Evolutionary conservation across 1,140 invertebrate genomes (phyloP).

Genomic region (Geopemphigus sp.): DNA sequence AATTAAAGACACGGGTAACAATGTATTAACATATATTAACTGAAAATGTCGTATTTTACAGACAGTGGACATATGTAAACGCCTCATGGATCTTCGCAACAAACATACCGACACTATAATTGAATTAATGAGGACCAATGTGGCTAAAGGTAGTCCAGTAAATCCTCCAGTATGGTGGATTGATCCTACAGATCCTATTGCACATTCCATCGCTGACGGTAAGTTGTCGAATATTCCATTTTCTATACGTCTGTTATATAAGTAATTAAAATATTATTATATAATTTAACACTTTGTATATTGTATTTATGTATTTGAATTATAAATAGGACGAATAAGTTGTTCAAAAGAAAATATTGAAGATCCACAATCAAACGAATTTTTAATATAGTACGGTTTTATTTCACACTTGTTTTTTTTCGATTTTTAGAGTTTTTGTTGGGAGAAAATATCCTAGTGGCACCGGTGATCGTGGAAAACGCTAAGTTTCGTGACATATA

Average conservation of each 20-base stretch:
- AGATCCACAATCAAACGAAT: no score
- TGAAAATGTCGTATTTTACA: constrained; percentile 54
- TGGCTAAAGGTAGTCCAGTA: constrained; percentile 67
- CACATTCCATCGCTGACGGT: constrained; percentile 69
- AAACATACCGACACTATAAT: constrained; percentile 65
- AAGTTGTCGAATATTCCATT: constrained; percentile 51
- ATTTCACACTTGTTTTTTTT: no score
- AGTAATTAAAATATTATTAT: no score
- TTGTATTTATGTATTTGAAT: no score
- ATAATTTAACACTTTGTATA: no score
- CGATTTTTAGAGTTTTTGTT: constrained; percentile 71
- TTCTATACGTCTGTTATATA: no score
- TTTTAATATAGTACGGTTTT: no score
- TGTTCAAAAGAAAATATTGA: no score
- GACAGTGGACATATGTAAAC: constrained; percentile 66
- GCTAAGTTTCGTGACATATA: constrained; percentile 70
- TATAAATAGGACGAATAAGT: no score
- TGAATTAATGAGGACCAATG: constrained; percentile 62
- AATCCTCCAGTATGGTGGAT: constrained; percentile 93
- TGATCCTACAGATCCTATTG: constrained; percentile 66
- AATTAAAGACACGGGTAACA: not conserved
- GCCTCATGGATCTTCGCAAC: constrained; percentile 69
- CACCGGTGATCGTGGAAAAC: constrained; percentile 72
- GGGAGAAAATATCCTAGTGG: constrained; percentile 80
- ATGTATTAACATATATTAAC: no score